Conservation (phyloP, 2,888 invertebrate genomes). For the Alsophila aescularia region DNA sequence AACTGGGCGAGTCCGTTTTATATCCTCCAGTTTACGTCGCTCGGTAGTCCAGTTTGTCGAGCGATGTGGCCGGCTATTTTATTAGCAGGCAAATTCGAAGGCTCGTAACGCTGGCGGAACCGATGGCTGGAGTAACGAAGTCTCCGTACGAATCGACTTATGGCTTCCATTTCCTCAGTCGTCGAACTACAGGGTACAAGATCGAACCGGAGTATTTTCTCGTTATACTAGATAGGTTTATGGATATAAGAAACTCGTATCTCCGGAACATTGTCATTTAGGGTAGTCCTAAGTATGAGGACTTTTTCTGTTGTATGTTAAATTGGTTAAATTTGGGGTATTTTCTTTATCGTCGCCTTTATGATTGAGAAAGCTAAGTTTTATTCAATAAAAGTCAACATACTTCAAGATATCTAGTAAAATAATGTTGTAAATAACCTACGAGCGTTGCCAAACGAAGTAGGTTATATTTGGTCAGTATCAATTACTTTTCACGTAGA, state of each 20-base stretch:
- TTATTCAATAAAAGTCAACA: too few relatives aligned
- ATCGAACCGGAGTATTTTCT: conserved; percentile 32
- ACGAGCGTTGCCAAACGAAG: too few relatives aligned
- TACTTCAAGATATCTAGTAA: too few relatives aligned
- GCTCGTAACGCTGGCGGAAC: conserved; percentile 64
- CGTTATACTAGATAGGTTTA: conserved; percentile 21
- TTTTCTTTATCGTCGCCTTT: too few relatives aligned
- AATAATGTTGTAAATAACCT: too few relatives aligned
- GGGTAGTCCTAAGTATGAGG: background rate
- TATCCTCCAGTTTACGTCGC: conserved; percentile 59
- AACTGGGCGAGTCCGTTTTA: conserved; percentile 68
- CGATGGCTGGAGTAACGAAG: conserved; percentile 66
- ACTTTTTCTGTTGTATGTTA: background rate
- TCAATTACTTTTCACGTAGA: too few relatives aligned
- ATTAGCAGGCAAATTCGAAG: conserved; percentile 75
- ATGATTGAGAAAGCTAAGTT: too few relatives aligned
- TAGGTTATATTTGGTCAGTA: too few relatives aligned
- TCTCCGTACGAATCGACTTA: conserved; percentile 61
- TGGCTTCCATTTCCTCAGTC: conserved; percentile 69
- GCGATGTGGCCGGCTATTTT: conserved; percentile 64
- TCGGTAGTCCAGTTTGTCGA: conserved; percentile 54
- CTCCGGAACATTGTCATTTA: conserved; percentile 12
- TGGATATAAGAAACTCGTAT: conserved; percentile 16
- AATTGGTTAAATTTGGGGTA: too few relatives aligned
- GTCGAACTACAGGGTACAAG: conserved; percentile 34